Conservation (phyloP, 1,140 invertebrate species). For the Popillia japonica region DNA sequence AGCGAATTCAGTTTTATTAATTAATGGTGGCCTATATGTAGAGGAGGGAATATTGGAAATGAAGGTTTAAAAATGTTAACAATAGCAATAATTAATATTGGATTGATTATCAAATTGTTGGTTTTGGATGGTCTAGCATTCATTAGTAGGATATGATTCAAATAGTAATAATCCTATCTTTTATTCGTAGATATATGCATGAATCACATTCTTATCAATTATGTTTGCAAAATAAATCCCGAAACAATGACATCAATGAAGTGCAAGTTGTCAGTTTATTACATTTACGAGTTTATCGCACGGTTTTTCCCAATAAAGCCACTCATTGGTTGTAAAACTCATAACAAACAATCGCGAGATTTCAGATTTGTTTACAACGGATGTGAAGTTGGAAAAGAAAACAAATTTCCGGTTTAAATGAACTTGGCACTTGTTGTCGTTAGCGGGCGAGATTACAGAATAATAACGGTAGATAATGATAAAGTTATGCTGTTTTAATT, state of each 20-base stretch:
- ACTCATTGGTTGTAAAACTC: not conserved
- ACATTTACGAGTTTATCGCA: slow-evolving; percentile 12
- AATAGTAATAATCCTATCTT: not conserved
- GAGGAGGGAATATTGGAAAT: no score
- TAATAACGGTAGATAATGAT: no score
- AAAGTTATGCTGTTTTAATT: no score
- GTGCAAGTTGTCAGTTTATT: not conserved
- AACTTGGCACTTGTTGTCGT: not conserved
- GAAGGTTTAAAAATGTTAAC: no score
- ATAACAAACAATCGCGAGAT: not conserved
- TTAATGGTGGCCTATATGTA: no score
- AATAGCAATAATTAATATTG: no score
- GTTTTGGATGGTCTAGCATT: no score
- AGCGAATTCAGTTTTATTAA: not conserved
- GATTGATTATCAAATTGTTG: no score
- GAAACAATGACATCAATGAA: not conserved
- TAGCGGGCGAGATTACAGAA: not conserved
- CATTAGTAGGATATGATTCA: not conserved
- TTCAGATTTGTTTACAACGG: slow-evolving; percentile 23
- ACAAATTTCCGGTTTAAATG: slow-evolving; percentile 19
- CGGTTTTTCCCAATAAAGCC: not conserved
- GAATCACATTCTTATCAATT: no score
- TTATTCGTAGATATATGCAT: no score
- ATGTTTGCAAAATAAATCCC: not conserved
- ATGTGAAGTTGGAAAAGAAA: slow-evolving; percentile 21